Percentiles rank a stretch among this genome's conserved stretches.
phyloP scores from a whole-genome alignment of 2,797 vertebrate genomes.

The Xyrichtys novacula region DNA sequence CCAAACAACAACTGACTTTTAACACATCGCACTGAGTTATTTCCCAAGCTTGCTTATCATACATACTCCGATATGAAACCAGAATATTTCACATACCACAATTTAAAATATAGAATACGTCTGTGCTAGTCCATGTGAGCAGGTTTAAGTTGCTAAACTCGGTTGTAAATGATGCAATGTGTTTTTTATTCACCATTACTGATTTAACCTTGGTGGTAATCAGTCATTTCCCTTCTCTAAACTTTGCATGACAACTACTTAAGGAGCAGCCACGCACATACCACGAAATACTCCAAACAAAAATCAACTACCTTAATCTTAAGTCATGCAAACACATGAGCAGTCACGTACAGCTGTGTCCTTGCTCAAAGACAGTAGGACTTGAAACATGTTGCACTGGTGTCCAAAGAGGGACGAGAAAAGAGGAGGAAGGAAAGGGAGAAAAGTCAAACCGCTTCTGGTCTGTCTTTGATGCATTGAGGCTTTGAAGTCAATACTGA shows the following conservation, averaged over 20 bases:
- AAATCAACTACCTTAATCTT: background rate
- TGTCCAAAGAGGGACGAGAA: constrained; percentile 4
- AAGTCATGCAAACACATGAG: constrained; percentile 2
- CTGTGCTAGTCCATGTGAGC: background rate
- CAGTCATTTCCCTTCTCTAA: constrained; percentile 1
- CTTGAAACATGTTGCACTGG: background rate
- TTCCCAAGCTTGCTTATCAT: no score
- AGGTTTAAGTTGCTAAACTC: background rate
- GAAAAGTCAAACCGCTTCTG: constrained; percentile 42
- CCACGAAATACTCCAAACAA: background rate
- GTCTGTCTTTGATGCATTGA: constrained; percentile 62
- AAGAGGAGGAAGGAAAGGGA: constrained; percentile 25
- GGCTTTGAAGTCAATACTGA: constrained; percentile 77
- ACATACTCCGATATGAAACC: no score
- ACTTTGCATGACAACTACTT: background rate
- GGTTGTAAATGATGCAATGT: background rate
- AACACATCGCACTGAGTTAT: no score
- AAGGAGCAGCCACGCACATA: background rate
- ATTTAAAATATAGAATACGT: no score
- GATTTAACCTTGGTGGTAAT: constrained; percentile 29
- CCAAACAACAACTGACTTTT: no score
- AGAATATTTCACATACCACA: no score
- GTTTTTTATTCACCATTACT: constrained; percentile 23
- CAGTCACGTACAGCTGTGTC: constrained; percentile 5
- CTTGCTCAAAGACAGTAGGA: background rate